A percentile compares a stretch with the other conserved stretches of the same genome.
Conservation (phyloP, 2,888 invertebrate genomes). For the Tetanocera ferruginea region DNA sequence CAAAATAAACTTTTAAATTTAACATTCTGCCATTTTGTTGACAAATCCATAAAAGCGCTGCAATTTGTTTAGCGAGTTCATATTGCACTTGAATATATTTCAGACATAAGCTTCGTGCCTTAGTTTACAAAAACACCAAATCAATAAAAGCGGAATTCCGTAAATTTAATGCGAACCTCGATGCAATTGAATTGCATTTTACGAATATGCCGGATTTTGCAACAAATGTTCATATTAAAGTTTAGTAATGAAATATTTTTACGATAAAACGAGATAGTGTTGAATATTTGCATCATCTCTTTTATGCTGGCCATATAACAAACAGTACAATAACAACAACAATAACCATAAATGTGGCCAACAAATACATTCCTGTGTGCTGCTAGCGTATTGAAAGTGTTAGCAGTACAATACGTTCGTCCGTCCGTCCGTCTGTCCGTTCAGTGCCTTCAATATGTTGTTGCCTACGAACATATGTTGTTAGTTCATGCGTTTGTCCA, state of each 20-base stretch:
- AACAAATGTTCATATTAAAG: neutral
- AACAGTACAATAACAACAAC: neutral
- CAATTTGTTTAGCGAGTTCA: neutral
- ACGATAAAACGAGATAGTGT: neutral
- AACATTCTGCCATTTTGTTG: no score
- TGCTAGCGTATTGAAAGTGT: neutral
- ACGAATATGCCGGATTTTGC: neutral
- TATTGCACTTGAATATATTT: neutral
- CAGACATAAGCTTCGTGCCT: neutral
- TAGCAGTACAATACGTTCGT: neutral
- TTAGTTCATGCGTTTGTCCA: neutral
- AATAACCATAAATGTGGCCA: slow-evolving; percentile 21
- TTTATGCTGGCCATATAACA: neutral
- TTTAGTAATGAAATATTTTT: neutral
- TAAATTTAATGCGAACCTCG: neutral
- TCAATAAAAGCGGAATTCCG: neutral
- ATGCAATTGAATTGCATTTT: slow-evolving; percentile 4
- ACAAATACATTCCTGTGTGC: slow-evolving; percentile 5
- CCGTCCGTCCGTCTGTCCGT: neutral
- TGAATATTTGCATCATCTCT: slow-evolving; percentile 6
- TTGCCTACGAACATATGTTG: no score
- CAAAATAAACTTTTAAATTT: no score
- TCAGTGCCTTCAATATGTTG: no score
- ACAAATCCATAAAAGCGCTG: neutral
- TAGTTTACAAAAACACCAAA: slow-evolving; percentile 6